Evolutionary conservation across 2,113 vertebrate species (phyloP).

Genomic region (Spilogale gracilis): DNA sequence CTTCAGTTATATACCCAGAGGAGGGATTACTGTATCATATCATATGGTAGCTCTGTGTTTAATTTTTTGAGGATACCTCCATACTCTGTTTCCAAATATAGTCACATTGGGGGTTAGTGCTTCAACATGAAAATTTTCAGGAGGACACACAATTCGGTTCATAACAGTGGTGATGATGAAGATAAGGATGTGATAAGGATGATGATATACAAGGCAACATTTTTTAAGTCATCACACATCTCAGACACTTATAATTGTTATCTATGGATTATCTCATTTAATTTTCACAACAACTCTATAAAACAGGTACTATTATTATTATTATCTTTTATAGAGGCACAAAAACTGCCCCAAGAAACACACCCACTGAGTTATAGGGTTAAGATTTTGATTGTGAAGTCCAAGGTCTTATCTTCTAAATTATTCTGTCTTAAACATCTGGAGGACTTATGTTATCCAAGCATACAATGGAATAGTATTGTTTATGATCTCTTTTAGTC

Average conservation of each 20-base stretch:
- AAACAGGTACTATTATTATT: background rate
- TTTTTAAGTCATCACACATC: background rate
- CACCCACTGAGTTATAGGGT: background rate
- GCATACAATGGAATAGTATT: background rate
- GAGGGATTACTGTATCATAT: background rate
- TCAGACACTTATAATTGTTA: background rate
- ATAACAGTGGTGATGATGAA: background rate
- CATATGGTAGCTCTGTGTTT: background rate
- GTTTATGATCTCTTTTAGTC: background rate
- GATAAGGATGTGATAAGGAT: background rate
- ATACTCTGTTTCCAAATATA: background rate
- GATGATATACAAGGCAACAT: background rate
- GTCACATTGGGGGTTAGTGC: background rate
- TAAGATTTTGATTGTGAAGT: background rate
- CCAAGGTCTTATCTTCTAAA: background rate
- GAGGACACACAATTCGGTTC: background rate
- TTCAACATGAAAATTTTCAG: background rate
- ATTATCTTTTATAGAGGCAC: background rate
- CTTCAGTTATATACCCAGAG: background rate
- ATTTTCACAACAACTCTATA: background rate
- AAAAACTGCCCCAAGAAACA: background rate
- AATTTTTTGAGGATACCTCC: background rate
- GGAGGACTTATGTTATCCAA: background rate
- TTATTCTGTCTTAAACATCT: background rate
- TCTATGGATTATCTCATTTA: slow-evolving; percentile 25